Percentiles rank a stretch among this genome's conserved stretches.
Conservation (phyloP, 1,140 invertebrate genomes). For the Lanistes nyassanus region DNA sequence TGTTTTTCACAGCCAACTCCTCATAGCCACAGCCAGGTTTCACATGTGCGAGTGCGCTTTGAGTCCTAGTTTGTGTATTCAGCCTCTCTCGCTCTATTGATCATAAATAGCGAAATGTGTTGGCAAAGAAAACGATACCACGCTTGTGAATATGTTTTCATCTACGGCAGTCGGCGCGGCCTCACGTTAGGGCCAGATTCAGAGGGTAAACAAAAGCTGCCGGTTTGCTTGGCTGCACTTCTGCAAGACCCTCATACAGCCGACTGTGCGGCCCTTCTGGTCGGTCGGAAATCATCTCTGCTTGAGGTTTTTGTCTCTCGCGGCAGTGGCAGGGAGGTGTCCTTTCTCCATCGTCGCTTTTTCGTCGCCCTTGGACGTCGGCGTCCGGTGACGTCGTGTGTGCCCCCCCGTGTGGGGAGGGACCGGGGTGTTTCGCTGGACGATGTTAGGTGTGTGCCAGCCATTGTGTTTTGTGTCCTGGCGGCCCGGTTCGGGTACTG, state of each 20-base stretch:
- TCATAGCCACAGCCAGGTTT: background rate
- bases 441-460: too few relatives aligned
- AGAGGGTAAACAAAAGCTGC: constrained; percentile 12
- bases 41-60: background rate
- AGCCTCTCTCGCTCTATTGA: constrained; percentile 18
- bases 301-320: background rate
- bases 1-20: constrained; percentile 3
- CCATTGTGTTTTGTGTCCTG: too few relatives aligned
- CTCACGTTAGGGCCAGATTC: constrained; percentile 8
- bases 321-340: background rate
- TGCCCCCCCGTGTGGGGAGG: too few relatives aligned
- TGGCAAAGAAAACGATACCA: constrained; percentile 14
- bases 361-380: too few relatives aligned
- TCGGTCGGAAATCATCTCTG: background rate
- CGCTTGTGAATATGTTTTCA: constrained; percentile 19
- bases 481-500: too few relatives aligned
- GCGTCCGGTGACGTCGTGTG: too few relatives aligned
- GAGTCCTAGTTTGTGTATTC: background rate
- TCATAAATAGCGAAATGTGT: constrained; percentile 23
- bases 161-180: constrained; percentile 11
- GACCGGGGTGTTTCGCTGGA: too few relatives aligned
- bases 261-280: too few relatives aligned
- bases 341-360: too few relatives aligned
- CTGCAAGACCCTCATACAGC: background rate
- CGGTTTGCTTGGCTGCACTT: background rate